phyloP scores from a whole-genome alignment of 2,888 invertebrate species.

The Aproaerema taeniolella region DNA sequence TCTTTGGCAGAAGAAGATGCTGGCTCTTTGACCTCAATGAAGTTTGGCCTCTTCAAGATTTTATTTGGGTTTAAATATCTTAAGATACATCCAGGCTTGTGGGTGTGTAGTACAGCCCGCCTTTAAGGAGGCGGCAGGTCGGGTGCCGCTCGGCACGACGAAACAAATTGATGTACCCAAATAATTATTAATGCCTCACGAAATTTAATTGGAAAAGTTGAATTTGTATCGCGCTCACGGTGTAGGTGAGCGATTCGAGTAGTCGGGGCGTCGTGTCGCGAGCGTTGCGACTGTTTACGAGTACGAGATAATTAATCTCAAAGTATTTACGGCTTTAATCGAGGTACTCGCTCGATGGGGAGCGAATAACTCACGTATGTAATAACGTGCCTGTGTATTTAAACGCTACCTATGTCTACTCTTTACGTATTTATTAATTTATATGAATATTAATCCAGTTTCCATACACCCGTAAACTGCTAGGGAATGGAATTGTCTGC shows the following conservation, averaged over 20 bases:
- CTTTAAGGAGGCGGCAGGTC: conserved; percentile 47
- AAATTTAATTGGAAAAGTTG: conserved; percentile 80
- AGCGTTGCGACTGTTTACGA: conserved; percentile 50
- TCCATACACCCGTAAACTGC: no score
- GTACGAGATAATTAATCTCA: conserved; percentile 78
- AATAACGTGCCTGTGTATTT: conserved; percentile 45
- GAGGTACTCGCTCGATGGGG: conserved; percentile 67
- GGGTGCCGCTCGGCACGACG: conserved; percentile 53
- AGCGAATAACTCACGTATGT: conserved; percentile 73
- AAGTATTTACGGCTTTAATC: conserved; percentile 78
- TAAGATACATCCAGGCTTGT: conserved; percentile 25
- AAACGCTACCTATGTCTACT: no score
- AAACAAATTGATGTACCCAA: conserved; percentile 79
- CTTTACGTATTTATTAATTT: no score
- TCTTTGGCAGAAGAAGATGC: no score
- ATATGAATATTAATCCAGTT: no score
- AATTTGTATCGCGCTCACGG: conserved; percentile 76
- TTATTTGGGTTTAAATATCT: no score
- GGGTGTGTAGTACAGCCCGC: conserved; percentile 25
- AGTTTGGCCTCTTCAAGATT: no score
- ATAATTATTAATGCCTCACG: conserved; percentile 79
- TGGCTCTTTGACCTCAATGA: no score
- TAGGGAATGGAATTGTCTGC: no score
- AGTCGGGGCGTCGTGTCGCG: conserved; percentile 54
- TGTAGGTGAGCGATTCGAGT: conserved; percentile 74